Conservation (phyloP, 2,113 vertebrate genomes). For the Taxidea taxus region DNA sequence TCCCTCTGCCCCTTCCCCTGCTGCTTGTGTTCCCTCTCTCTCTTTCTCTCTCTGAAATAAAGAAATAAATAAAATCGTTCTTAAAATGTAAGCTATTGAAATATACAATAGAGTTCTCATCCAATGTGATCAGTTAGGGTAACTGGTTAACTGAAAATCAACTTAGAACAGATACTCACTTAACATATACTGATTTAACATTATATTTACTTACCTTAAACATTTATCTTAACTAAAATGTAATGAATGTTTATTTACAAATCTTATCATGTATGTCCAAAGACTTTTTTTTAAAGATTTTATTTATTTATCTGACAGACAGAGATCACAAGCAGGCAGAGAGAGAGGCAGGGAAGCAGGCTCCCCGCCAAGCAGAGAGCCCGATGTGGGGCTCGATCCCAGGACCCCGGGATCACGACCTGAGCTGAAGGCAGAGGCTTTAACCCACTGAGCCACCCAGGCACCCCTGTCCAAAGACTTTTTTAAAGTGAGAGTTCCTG, state of each 20-base stretch:
- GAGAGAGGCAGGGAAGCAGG: too few relatives aligned
- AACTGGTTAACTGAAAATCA: neutral
- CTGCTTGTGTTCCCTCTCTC: neutral
- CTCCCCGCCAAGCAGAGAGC: too few relatives aligned
- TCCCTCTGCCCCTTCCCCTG: neutral
- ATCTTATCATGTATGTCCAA: neutral
- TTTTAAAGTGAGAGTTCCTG: neutral
- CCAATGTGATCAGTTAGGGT: neutral
- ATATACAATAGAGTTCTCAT: neutral
- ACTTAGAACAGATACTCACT: neutral
- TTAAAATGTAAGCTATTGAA: neutral
- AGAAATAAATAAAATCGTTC: neutral
- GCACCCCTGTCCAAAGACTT: neutral
- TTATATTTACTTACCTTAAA: neutral
- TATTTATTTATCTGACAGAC: too few relatives aligned
- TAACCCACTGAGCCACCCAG: too few relatives aligned
- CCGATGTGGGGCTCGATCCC: too few relatives aligned
- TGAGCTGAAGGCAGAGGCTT: too few relatives aligned
- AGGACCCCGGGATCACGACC: too few relatives aligned
- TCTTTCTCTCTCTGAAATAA: neutral
- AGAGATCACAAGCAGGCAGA: too few relatives aligned
- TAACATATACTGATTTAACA: neutral
- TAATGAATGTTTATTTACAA: conserved; percentile 8
- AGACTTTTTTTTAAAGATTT: too few relatives aligned
- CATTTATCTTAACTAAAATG: conserved; percentile 23